A percentile compares a stretch with the other conserved stretches of the same genome.
These are phyloP conservation scores for Hylyphantes graminicola DNA, from an alignment of 1,140 invertebrate species.

Conservation along the genomic window DNA sequence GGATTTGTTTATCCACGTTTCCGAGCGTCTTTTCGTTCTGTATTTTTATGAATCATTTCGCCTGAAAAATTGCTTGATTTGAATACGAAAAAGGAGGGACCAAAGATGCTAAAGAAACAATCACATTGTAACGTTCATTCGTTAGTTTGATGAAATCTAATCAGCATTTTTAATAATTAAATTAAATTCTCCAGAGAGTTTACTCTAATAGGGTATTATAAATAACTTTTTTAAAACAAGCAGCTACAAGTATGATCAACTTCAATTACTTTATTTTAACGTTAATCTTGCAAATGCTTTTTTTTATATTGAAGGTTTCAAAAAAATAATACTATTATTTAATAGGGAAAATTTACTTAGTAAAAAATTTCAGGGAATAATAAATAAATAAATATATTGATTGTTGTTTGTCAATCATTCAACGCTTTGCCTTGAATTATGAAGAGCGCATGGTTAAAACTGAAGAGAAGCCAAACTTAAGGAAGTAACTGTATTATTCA, in stretches of 20 bases:
- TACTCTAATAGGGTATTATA: background rate
- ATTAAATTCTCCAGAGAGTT: background rate
- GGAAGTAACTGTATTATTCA: too few species aligned
- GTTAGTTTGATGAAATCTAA: background rate
- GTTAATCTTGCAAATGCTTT: too few species aligned
- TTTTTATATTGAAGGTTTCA: too few species aligned
- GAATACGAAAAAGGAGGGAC: background rate
- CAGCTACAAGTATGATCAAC: background rate
- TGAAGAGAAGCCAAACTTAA: too few species aligned
- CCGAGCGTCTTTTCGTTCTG: background rate
- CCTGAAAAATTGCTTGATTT: constrained; percentile 33
- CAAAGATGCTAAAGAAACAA: background rate
- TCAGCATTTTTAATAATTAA: background rate
- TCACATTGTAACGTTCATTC: background rate
- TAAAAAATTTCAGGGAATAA: too few species aligned
- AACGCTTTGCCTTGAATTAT: too few species aligned
- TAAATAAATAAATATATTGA: too few species aligned
- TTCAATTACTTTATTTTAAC: too few species aligned
- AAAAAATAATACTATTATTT: too few species aligned
- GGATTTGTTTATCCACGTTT: constrained; percentile 23
- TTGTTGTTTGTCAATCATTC: too few species aligned
- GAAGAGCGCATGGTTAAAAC: too few species aligned
- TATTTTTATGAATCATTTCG: constrained; percentile 34
- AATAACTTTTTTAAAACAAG: background rate
- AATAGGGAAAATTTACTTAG: too few species aligned